Percentiles rank a stretch among this genome's conserved stretches.
Conservation (phyloP, 1,140 invertebrate genomes). For the Nasonia giraulti region DNA sequence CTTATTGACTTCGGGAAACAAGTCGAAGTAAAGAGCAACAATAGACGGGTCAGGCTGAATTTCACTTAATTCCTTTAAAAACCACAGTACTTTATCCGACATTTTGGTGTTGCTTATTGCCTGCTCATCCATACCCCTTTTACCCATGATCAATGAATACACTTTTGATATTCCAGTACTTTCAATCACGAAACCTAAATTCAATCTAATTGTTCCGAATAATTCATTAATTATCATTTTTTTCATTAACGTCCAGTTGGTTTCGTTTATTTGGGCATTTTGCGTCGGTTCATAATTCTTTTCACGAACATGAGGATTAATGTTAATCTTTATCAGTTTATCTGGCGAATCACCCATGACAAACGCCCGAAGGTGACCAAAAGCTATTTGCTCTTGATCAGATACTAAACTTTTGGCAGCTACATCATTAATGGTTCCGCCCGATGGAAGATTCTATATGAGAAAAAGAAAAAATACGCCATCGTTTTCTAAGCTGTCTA, state of each 20-base stretch:
- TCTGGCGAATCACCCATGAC: neutral
- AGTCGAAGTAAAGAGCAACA: conserved; percentile 50
- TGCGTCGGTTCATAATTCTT: conserved; percentile 17
- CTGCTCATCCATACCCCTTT: conserved; percentile 50
- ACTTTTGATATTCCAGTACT: conserved; percentile 57
- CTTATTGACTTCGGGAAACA: conserved; percentile 57
- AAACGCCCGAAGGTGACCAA: conserved; percentile 35
- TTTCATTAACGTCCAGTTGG: conserved; percentile 63
- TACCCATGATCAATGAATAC: conserved; percentile 58
- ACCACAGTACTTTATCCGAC: conserved; percentile 60
- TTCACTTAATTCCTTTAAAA: conserved; percentile 62
- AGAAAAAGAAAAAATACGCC: conserved; percentile 38
- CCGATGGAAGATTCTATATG: conserved; percentile 41
- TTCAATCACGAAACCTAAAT: conserved; percentile 57
- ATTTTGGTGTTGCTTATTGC: conserved; percentile 49
- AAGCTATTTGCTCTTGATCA: conserved; percentile 31
- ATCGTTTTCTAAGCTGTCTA: conserved; percentile 28
- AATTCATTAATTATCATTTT: conserved; percentile 65
- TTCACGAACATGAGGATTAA: conserved; percentile 21
- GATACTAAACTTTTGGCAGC: conserved; percentile 23
- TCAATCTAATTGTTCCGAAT: conserved; percentile 54
- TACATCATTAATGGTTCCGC: conserved; percentile 6
- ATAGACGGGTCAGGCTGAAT: conserved; percentile 55
- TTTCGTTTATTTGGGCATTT: conserved; percentile 49
- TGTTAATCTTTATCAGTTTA: conserved; percentile 24